A percentile compares a stretch with the other conserved stretches of the same genome.
These are phyloP conservation scores for Lepidotrigona ventralis DNA, from an alignment of 1,140 invertebrate species.

Conservation along the genomic window DNA sequence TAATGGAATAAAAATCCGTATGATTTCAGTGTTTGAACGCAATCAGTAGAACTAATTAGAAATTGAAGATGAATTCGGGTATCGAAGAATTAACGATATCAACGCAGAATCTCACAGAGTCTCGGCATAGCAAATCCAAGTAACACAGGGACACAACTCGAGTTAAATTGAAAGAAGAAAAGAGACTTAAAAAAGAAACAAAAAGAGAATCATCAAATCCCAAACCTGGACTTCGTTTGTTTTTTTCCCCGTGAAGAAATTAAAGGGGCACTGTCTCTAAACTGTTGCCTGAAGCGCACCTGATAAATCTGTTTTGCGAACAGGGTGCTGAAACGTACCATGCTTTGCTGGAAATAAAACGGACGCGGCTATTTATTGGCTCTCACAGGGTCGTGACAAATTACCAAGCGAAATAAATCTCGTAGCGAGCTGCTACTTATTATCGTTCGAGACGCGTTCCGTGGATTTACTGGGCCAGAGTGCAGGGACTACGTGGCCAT, in stretches of 20 bases:
- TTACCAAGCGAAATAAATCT: conserved; percentile 22
- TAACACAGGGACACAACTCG: too few species aligned
- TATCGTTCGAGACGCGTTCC: background rate
- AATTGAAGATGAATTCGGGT: too few species aligned
- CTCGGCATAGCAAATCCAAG: too few species aligned
- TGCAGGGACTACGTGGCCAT: background rate
- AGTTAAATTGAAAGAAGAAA: too few species aligned
- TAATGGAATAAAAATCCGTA: too few species aligned
- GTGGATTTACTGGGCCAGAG: background rate
- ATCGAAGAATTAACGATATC: too few species aligned
- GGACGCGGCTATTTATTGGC: conserved; percentile 10
- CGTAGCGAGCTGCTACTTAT: background rate
- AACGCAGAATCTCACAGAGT: too few species aligned
- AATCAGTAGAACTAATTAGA: too few species aligned
- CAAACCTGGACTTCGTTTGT: background rate
- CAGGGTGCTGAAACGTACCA: background rate
- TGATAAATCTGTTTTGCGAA: conserved; percentile 10
- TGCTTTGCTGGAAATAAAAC: conserved; percentile 1
- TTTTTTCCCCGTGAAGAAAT: background rate
- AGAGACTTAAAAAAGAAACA: too few species aligned
- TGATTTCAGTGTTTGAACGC: too few species aligned
- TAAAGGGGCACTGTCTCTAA: background rate
- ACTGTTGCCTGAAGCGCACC: background rate
- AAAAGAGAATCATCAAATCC: background rate
- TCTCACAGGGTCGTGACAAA: conserved; percentile 14